Conservation (phyloP, 2,888 invertebrate species). For the Cryptophagus acutangulus region DNA sequence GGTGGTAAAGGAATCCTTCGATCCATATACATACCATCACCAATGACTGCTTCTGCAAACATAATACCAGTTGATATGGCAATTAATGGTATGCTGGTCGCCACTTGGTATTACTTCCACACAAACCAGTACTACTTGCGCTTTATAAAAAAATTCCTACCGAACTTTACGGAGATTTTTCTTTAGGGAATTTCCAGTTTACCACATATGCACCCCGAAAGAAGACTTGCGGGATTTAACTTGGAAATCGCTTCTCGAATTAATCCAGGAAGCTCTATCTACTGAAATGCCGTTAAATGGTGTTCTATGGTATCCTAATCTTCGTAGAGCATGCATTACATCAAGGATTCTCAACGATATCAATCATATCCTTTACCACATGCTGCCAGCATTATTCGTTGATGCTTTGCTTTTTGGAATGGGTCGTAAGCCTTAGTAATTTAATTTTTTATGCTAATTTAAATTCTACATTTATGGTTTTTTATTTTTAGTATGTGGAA, state of each 20-base stretch:
- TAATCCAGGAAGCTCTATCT: too few relatives aligned
- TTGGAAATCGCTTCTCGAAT: too few relatives aligned
- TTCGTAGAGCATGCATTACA: conserved; percentile 79
- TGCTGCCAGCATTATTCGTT: conserved; percentile 81
- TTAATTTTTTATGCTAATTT: conserved; percentile 30
- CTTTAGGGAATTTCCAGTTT: conserved; percentile 26
- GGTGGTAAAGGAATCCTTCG: conserved; percentile 81
- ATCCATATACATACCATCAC: conserved; percentile 70
- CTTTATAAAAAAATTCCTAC: too few relatives aligned
- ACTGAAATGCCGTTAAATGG: conserved; percentile 77
- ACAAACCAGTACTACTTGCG: too few relatives aligned
- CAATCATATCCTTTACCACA: conserved; percentile 81
- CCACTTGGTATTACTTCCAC: conserved; percentile 57
- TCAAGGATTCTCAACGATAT: conserved; percentile 72
- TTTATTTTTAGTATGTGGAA: conserved; percentile 67
- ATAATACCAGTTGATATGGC: conserved; percentile 73
- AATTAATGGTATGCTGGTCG: conserved; percentile 70
- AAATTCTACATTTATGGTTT: too few relatives aligned
- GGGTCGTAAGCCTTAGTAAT: conserved; percentile 85
- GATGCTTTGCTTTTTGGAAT: conserved; percentile 72
- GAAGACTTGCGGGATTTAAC: conserved; percentile 36
- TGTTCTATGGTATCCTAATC: conserved; percentile 78
- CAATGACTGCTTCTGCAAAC: conserved; percentile 60
- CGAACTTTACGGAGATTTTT: too few relatives aligned
- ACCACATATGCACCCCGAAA: conserved; percentile 26